Evolutionary conservation across 2,888 invertebrate species (phyloP), one percentile per base, ranked within the genome.

Genomic region (Melikaiella ostensackeni): DNA sequence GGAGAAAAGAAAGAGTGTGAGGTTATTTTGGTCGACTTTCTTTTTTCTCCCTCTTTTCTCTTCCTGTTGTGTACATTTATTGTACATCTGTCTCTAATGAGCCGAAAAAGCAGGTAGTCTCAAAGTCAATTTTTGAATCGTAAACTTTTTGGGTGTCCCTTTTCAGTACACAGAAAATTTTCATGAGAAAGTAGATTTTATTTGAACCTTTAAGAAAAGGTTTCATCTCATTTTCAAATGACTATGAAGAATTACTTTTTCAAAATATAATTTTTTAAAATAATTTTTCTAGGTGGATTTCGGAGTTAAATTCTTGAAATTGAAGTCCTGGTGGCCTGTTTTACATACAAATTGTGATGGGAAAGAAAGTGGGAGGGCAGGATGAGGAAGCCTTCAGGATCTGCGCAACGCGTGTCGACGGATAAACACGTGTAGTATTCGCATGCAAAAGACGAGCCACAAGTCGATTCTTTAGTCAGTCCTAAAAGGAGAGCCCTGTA

Each of bases 391-490:
- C 81, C 83, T 77, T 82, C 83, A 70, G 87, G 86, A 88, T 89
- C 88, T 90, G 89, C 89, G 89, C 89, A 89, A 87, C 84, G 86
- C 86, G 86, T 85, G 84, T 86, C 84, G 84, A 82, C 86, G 81
- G 87, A 88, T 88, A 86, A 88, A 84, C 88, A 88, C 88, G 88
- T 88, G 88, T 88, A 83, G 85, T 84, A 88, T 88, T 88, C 88
- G 82, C 89, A 89, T 90, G 90, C 90, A 90, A 90, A 90, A 89
- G 87, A 89, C 80, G 79, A 79, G 76, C 64, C 73, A 76, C 77
- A 79, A 80, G 76, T 76, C 82, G 77, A 70, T 59, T 81, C 83
- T 82, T 81, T 84, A 86, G 86, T 87, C 84, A 82, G 79, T 79
- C 77, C 79, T 77, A 83, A 83, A 84, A 83, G 79, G 81, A 81